These are phyloP conservation scores for Tetramorium parvispinum DNA, from an alignment of 1,140 invertebrate species.

Conservation along the genomic window DNA sequence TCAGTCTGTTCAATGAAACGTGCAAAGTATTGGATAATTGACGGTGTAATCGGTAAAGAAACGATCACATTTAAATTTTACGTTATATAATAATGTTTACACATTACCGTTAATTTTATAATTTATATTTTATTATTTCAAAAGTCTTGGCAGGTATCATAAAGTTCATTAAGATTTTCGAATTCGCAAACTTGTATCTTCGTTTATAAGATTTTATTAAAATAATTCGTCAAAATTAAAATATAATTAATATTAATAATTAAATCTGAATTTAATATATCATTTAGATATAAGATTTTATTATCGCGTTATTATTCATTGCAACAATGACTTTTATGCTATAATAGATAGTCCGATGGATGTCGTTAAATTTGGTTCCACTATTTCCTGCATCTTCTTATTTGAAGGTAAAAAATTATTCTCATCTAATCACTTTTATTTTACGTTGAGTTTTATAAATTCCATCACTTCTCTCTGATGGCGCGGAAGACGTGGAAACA, in stretches of 20 bases:
- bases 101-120: not conserved
- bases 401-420: not conserved
- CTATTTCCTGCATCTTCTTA: not conserved
- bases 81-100: not conserved
- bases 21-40: not conserved
- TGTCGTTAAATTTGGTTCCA: not conserved
- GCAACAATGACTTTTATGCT: not conserved
- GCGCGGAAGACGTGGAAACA: not conserved
- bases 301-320: not conserved
- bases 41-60: not conserved
- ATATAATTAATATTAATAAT: conserved; percentile 6
- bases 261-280: not conserved
- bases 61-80: not conserved
- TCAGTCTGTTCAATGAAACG: conserved; percentile 47
- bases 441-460: not conserved
- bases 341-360: not conserved
- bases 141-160: not conserved
- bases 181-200: not conserved
- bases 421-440: not conserved
- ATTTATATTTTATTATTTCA: not conserved
- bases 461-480: not conserved
- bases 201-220: not conserved
- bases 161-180: not conserved
- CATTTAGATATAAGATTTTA: not conserved
- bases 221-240: not conserved